phyloP scores from a whole-genome alignment of 2,888 invertebrate genomes.

The Sabatieria punctata region DNA sequence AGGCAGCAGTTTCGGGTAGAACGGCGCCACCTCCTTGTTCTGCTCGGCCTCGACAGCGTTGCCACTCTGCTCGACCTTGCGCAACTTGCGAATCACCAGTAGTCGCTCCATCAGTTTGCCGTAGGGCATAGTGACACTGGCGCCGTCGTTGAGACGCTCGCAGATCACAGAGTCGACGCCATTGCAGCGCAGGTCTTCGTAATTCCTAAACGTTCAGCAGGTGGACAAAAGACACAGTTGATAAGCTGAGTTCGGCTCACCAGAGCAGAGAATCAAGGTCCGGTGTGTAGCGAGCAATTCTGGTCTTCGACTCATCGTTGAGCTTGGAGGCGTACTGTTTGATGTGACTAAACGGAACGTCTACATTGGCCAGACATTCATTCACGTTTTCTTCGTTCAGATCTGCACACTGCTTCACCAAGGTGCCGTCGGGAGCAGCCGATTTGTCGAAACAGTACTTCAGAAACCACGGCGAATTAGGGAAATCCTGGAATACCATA shows the following conservation, averaged over 20 bases:
- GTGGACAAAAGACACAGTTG: neutral
- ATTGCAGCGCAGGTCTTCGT: constrained; percentile 30
- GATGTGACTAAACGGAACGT: constrained; percentile 22
- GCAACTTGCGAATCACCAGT: constrained; percentile 18
- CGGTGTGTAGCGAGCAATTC: constrained; percentile 24
- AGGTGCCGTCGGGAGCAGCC: constrained; percentile 25
- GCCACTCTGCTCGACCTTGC: too few species aligned
- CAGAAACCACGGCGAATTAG: constrained; percentile 31
- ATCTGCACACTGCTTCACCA: constrained; percentile 22
- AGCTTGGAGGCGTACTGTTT: constrained; percentile 13
- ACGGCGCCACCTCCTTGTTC: constrained; percentile 12
- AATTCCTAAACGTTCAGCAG: constrained; percentile 24
- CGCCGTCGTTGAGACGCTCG: constrained; percentile 22
- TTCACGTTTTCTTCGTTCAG: constrained; percentile 30
- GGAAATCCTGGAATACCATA: constrained; percentile 29
- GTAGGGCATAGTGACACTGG: constrained; percentile 25
- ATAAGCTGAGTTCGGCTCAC: constrained; percentile 15
- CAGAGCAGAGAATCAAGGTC: constrained; percentile 31
- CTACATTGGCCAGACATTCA: constrained; percentile 22
- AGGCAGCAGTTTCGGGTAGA: constrained; percentile 22
- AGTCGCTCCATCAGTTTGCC: constrained; percentile 34
- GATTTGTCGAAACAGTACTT: constrained; percentile 28
- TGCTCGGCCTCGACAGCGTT: too few species aligned
- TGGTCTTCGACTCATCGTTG: constrained; percentile 25
- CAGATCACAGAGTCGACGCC: constrained; percentile 26